These are phyloP conservation scores for Phaethornis superciliosus DNA, from an alignment of 2,113 vertebrate genomes.

Conservation along the genomic window DNA sequence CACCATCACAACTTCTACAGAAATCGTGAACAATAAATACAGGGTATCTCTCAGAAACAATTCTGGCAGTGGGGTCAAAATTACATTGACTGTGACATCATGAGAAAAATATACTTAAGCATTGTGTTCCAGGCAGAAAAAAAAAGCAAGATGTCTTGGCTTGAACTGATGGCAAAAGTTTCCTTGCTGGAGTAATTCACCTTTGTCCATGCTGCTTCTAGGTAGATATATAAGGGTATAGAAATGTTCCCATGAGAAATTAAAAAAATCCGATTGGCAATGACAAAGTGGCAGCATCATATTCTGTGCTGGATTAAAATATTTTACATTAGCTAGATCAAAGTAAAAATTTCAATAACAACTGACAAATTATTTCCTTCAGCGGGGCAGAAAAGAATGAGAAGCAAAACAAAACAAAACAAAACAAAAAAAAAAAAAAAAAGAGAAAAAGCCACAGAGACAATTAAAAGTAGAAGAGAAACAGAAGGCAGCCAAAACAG, in stretches of 20 bases:
- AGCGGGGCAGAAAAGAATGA: slow-evolving; percentile 9
- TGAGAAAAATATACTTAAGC: not conserved
- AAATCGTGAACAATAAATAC: not conserved
- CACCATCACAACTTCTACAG: not conserved
- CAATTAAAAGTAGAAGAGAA: slow-evolving; percentile 18
- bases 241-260: not conserved
- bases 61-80: not conserved
- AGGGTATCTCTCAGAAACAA: not conserved
- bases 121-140: not conserved
- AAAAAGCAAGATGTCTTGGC: not conserved
- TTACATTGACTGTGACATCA: not conserved
- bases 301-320: slow-evolving; percentile 16
- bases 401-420: not conserved
- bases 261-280: not conserved
- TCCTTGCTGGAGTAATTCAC: not conserved
- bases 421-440: not conserved
- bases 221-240: not conserved
- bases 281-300: not conserved
- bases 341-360: slow-evolving; percentile 36
- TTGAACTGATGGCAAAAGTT: not conserved
- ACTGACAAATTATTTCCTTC: slow-evolving; percentile 11
- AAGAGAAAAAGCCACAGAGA: slow-evolving; percentile 23
- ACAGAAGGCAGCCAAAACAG: not conserved
- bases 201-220: not conserved
- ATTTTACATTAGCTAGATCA: slow-evolving; percentile 23